Percentiles rank a stretch among this genome's conserved stretches.
Evolutionary conservation across 2,888 invertebrate species (phyloP).

Genomic region (Maniola hyperantus): DNA sequence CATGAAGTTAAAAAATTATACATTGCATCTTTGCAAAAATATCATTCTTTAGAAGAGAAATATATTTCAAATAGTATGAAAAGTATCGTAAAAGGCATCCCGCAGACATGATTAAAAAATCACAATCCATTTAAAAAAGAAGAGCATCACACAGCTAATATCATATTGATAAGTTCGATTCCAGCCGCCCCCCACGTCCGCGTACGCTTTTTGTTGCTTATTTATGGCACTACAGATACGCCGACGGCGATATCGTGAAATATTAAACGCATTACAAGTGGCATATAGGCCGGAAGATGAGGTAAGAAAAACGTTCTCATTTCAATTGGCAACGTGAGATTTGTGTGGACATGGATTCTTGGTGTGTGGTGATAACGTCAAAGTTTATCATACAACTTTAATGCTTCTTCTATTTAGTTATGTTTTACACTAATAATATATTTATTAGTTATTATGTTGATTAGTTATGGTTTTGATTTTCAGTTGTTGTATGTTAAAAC

Average conservation of each 20-base stretch:
- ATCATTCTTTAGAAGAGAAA: too few species aligned
- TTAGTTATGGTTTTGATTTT: too few species aligned
- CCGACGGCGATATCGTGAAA: slow-evolving; percentile 78
- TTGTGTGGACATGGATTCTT: slow-evolving; percentile 47
- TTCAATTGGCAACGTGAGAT: slow-evolving; percentile 51
- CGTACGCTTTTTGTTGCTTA: slow-evolving; percentile 72
- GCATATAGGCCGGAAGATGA: slow-evolving; percentile 78
- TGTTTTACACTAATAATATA: too few species aligned
- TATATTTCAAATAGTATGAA: too few species aligned
- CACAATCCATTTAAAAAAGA: slow-evolving; percentile 31
- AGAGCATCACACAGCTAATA: slow-evolving; percentile 58
- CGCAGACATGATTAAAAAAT: slow-evolving; percentile 14
- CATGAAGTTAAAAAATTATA: too few species aligned
- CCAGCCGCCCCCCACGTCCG: slow-evolving; percentile 53
- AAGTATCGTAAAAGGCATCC: not conserved
- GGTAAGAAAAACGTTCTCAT: slow-evolving; percentile 75
- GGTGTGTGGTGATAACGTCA: too few species aligned
- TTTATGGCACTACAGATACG: slow-evolving; percentile 75
- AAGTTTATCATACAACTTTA: too few species aligned
- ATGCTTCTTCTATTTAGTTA: too few species aligned
- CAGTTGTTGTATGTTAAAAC: too few species aligned
- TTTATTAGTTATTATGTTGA: too few species aligned
- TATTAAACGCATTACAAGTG: slow-evolving; percentile 82
- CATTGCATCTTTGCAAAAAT: too few species aligned
- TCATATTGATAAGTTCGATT: slow-evolving; percentile 79